These are phyloP conservation scores for Prionace glauca DNA, from an alignment of 2,797 vertebrate genomes.

Conservation along the genomic window DNA sequence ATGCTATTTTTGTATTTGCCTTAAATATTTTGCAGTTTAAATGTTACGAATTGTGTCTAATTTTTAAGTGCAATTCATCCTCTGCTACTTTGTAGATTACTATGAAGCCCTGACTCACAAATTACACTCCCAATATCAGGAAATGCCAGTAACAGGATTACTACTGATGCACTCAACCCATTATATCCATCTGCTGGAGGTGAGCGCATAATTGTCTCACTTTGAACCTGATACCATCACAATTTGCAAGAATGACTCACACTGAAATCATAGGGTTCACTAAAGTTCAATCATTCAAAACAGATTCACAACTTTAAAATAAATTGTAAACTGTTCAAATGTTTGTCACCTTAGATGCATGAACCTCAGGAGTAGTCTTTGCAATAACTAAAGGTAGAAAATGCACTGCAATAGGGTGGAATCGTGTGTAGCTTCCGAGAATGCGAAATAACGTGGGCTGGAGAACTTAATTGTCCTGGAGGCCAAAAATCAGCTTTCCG, in stretches of 20 bases:
- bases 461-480: no score
- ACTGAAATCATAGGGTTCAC: neutral
- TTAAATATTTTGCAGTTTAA: neutral
- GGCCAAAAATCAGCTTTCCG: no score
- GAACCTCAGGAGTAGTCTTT: neutral
- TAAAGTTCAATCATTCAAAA: neutral
- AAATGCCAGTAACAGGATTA: constrained; percentile 40
- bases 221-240: neutral
- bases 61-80: neutral
- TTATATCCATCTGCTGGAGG: constrained; percentile 42
- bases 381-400: neutral
- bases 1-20: neutral
- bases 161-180: constrained; percentile 40
- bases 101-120: constrained; percentile 39
- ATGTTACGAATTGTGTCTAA: neutral
- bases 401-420: neutral
- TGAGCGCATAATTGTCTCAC: neutral
- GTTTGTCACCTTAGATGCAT: neutral
- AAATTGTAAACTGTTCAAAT: neutral
- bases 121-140: constrained; percentile 36
- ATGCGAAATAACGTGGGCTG: no score
- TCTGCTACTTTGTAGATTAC: constrained; percentile 36
- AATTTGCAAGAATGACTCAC: no score
- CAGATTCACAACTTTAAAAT: neutral
- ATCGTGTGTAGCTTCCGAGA: no score